Conservation (phyloP, 1,140 invertebrate species). For the Polypedilum vanderplanki region DNA sequence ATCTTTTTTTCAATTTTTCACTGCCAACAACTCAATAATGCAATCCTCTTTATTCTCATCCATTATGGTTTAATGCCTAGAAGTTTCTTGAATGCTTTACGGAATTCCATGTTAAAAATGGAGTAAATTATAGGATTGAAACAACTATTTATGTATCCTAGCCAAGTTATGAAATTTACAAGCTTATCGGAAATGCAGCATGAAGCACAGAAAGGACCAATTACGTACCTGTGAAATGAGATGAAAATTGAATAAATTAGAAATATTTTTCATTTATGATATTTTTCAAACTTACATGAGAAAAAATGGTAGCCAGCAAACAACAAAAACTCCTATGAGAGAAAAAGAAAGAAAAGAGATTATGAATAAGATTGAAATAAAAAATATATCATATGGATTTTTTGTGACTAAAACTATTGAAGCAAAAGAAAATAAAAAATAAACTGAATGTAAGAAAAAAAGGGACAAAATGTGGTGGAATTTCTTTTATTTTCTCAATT, state of each 20-base stretch:
- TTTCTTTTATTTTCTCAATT: too few species aligned
- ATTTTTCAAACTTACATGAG: conserved; percentile 52
- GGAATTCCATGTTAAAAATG: conserved; percentile 95
- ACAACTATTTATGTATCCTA: conserved; percentile 96
- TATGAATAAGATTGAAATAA: too few species aligned
- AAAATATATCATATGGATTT: too few species aligned
- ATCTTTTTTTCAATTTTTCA: too few species aligned
- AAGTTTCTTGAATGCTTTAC: conserved; percentile 83
- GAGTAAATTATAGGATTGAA: conserved; percentile 97
- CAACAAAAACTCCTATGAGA: conserved; percentile 81
- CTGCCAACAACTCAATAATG: neutral
- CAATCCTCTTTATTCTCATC: neutral
- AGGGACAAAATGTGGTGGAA: too few species aligned
- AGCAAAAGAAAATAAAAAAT: too few species aligned
- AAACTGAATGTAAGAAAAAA: too few species aligned
- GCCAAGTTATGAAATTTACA: conserved; percentile 89
- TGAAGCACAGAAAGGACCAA: conserved; percentile 73
- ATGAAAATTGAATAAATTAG: neutral
- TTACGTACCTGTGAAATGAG: conserved; percentile 58
- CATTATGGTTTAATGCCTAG: conserved; percentile 55
- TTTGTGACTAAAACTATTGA: too few species aligned
- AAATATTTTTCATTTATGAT: neutral
- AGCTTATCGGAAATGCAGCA: conserved; percentile 73
- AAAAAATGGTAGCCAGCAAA: conserved; percentile 96
- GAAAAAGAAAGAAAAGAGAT: neutral